A percentile compares a stretch with the other conserved stretches of the same genome.
phyloP scores from a whole-genome alignment of 2,888 invertebrate species.

The Eupithecia insigniata region DNA sequence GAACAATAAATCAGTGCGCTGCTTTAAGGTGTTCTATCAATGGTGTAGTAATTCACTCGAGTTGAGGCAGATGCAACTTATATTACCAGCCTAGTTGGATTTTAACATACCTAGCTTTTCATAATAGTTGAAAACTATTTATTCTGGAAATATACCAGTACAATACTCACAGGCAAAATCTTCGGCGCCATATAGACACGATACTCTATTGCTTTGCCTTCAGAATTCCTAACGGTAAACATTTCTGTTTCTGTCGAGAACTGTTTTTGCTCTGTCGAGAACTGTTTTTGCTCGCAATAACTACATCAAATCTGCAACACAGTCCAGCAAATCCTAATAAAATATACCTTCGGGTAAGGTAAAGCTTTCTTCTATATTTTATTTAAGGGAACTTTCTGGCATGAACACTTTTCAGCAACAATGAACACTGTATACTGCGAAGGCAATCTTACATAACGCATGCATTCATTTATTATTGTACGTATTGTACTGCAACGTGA shows the following conservation, averaged over 20 bases:
- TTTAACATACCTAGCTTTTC: not conserved
- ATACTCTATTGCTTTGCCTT: constrained; percentile 22
- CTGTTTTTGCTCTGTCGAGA: not conserved
- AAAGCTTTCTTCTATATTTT: not conserved
- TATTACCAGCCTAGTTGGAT: not conserved
- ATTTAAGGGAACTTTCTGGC: not conserved
- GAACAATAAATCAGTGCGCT: not conserved
- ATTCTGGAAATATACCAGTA: not conserved
- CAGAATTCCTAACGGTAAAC: constrained; percentile 27
- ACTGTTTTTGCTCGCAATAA: not conserved
- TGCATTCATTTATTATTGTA: constrained; percentile 13
- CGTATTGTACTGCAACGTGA: constrained; percentile 23
- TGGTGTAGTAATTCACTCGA: not conserved
- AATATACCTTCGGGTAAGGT: not conserved
- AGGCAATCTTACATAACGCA: constrained; percentile 20
- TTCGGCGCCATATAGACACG: constrained; percentile 25
- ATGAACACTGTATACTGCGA: constrained; percentile 16
- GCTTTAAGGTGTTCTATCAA: not conserved
- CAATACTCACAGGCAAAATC: constrained; percentile 30
- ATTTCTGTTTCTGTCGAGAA: constrained; percentile 12
- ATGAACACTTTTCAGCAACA: not conserved
- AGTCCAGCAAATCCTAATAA: not conserved
- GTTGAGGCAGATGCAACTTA: not conserved
- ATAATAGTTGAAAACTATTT: not conserved
- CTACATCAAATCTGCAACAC: not conserved